Evolutionary conservation across 2,888 invertebrate genomes (phyloP), one percentile per base, ranked within the genome.

Genomic region (Mythimna albipuncta): DNA sequence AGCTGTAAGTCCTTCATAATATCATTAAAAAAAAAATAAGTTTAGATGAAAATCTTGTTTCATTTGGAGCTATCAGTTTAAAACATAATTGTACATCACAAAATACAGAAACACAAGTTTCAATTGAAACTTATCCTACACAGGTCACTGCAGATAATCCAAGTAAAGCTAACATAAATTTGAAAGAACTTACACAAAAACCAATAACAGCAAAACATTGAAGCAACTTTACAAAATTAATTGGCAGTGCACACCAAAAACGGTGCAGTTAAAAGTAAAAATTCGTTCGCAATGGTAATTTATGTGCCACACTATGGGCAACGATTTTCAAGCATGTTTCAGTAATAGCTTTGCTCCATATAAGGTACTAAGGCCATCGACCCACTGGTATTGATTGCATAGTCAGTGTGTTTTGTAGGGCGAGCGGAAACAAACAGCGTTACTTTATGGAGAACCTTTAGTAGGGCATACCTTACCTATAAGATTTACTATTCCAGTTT

Each of bases 381-480:
- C 92, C 93, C 82, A 86, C 77, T 83, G 70, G 75, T 88, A 93
- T 93, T 89, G 93, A 94, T 94, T 91, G 85, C 82, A 81, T 57
- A 64, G 73, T 72, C 77, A 67, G 69, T 68, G 66, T 68, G 68
- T 82, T 92, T 93, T 91, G 86, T 92, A 89, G 93, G 91, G 86
- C 92, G 82, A 88, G 73, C 88, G 89, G 90, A 89, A 90, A 89
- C 84, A 80, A 85, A 75, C 66, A 62, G 64, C 19, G 76, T 81
- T 72, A 78, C 63, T 79, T 85, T 83, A 83, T 77, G 69, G 69
- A 76, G 75, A 67, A 80, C 77, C 73, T 81, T 83, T 85, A 85
- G 83, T 89, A 82, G 89, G 84, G 72, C 85, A 84, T 73, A 58
- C 38, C 50, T 76, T 73, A 66, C 38, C 50, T 76, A 75, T 77